Evolutionary conservation across 1,140 invertebrate genomes (phyloP), one percentile per base, ranked within the genome.

Genomic region (Lepidurus couesii): DNA sequence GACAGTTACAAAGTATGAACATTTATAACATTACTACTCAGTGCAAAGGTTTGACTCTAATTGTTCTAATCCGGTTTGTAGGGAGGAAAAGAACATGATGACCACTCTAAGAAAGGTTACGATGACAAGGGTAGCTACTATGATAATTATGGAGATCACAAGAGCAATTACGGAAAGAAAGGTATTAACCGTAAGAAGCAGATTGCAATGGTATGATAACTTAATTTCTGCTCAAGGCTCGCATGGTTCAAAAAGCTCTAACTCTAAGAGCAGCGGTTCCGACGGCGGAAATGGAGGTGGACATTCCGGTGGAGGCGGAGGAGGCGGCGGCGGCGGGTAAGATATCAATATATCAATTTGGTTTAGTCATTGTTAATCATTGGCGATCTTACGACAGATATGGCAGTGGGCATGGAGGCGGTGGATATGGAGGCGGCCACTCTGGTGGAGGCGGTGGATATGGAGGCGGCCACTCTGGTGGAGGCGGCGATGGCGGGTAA

Each of bases 1-100:
- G 79, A 78, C 44, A 77, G 79, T 13, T 75, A 81, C 74, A 80
- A 81, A 77, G 81, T 34, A 34, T 81, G 73, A 75, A 76, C 47
- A 13, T 42, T 21, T 65, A 53, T 7, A 73, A 8, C 11, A 43
- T 34, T 4, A 4, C 34, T 3, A 4, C 2, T 21, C 8, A 1
- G 13, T 4, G n/a, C 21, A 65, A 7, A 16, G 1, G 16, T n/a
- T 65, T 21, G 11, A 74, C 0, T 13, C 24, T 45, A 42, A 76
- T 53, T 13, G 34, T 8, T 42, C n/a, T 74, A 8, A 73, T 42
- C 65, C 76, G 42, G 42, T 65, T 6, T 76, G 10, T 53, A 42
- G 24, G 43, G 45, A 24, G 79, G 79, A 77, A 74, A 80, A 42
- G 47, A 78, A 26, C 79, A 74, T 77, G 76, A 78, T 47, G 43